A percentile compares a stretch with the other conserved stretches of the same genome.
Evolutionary conservation across 1,140 invertebrate genomes (phyloP).

Genomic region (Tetranychus cinnabarinus): DNA sequence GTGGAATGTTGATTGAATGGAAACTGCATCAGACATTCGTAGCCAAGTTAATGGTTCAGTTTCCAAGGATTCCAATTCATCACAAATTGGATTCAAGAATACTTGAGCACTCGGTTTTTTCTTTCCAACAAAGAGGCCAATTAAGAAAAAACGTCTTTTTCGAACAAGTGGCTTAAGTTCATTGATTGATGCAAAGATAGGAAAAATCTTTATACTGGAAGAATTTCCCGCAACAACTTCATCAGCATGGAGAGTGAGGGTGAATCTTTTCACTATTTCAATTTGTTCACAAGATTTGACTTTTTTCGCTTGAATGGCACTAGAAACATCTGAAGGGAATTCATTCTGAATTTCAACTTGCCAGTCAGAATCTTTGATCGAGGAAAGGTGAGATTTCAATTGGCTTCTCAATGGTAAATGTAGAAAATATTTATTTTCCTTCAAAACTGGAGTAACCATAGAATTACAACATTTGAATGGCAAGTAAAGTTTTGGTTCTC

Average conservation of each 20-base stretch:
- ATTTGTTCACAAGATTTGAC: not conserved
- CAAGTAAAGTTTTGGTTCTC: not conserved
- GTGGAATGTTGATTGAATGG: not conserved
- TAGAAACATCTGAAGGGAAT: not conserved
- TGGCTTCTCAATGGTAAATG: not conserved
- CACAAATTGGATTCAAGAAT: not conserved
- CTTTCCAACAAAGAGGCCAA: not conserved
- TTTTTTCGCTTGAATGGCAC: not conserved
- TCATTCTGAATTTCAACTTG: not conserved
- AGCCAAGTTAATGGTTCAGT: not conserved
- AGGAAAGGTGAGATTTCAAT: not conserved
- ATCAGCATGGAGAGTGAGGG: not conserved
- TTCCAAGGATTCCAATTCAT: not conserved
- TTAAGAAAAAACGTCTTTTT: not conserved
- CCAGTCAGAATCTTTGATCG: not conserved
- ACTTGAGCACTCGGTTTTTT: not conserved
- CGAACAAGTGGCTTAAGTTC: not conserved
- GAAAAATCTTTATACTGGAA: not conserved
- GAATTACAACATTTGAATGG: not conserved
- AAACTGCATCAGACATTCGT: not conserved
- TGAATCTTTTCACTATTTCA: not conserved
- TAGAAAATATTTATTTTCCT: not conserved
- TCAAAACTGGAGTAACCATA: not conserved
- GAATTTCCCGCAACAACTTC: not conserved
- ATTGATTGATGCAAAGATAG: not conserved